Evolutionary conservation across 2,888 invertebrate species (phyloP).

Genomic region (Phragmatobia fuliginosa): DNA sequence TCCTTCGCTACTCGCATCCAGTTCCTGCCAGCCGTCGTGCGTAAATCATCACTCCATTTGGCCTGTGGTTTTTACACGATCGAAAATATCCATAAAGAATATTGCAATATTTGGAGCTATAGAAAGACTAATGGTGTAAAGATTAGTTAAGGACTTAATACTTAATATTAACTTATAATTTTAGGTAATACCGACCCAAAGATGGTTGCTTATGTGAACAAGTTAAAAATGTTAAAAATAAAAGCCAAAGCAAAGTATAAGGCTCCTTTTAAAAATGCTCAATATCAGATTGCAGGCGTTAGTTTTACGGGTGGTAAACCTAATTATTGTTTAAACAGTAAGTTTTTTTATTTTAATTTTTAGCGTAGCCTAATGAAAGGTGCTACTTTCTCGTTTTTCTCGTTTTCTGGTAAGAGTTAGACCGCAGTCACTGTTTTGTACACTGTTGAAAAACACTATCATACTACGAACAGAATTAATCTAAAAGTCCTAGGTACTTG

Average conservation of each 20-base stretch:
- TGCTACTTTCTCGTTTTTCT: not conserved
- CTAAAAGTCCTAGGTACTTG: not conserved
- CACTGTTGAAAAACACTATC: not conserved
- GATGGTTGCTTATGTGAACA: slow-evolving; percentile 65
- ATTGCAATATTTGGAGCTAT: not conserved
- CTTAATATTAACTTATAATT: slow-evolving; percentile 6
- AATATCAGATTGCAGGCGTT: slow-evolving; percentile 66
- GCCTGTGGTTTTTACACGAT: too few relatives aligned
- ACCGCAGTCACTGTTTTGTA: not conserved
- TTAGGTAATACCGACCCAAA: slow-evolving; percentile 72
- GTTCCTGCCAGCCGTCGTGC: too few relatives aligned
- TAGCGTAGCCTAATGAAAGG: not conserved
- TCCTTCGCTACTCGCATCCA: too few relatives aligned
- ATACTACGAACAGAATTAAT: not conserved
- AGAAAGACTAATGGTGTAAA: not conserved
- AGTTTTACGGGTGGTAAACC: slow-evolving; percentile 64
- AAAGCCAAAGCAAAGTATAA: slow-evolving; percentile 63
- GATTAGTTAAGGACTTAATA: too few relatives aligned
- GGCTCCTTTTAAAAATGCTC: slow-evolving; percentile 65
- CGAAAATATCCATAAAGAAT: not conserved
- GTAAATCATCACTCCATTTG: too few relatives aligned
- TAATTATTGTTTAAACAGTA: slow-evolving; percentile 66
- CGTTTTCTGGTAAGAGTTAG: not conserved
- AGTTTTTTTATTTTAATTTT: slow-evolving; percentile 25
- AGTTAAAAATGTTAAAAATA: slow-evolving; percentile 70